Conservation (phyloP, 2,888 invertebrate species). For the Branchellion lobata region DNA sequence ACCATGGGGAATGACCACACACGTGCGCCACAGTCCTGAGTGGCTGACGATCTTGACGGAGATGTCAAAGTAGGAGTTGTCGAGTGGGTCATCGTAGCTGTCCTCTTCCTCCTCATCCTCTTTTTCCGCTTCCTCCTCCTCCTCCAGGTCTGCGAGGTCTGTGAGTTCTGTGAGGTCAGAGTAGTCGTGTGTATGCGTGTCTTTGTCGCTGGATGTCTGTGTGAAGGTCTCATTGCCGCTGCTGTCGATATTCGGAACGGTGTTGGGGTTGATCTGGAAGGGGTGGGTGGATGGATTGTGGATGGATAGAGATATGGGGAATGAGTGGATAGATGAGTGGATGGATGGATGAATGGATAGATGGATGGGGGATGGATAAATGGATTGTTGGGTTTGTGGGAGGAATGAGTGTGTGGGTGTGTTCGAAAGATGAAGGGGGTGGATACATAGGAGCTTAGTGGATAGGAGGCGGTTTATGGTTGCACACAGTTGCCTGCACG, state of each 20-base stretch:
- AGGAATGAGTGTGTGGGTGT: constrained; percentile 1
- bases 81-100: neutral
- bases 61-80: constrained; percentile 16
- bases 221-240: neutral
- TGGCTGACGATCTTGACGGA: constrained; percentile 36
- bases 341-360: too few relatives aligned
- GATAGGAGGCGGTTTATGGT: too few relatives aligned
- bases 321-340: too few relatives aligned
- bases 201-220: neutral
- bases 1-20: constrained; percentile 22
- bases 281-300: neutral
- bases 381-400: too few relatives aligned
- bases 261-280: constrained; percentile 32
- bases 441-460: too few relatives aligned
- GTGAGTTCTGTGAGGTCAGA: neutral
- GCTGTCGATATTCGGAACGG: constrained; percentile 24
- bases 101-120: constrained; percentile 4
- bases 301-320: neutral
- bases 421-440: too few relatives aligned
- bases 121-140: neutral
- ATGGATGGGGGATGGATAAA: too few relatives aligned
- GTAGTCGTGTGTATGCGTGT: constrained; percentile 17
- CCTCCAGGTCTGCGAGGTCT: neutral
- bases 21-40: constrained; percentile 46
- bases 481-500: too few relatives aligned